Base-by-base conservation (phyloP, 1,140 invertebrate genomes). In the Drosophila takahashii region DNA sequence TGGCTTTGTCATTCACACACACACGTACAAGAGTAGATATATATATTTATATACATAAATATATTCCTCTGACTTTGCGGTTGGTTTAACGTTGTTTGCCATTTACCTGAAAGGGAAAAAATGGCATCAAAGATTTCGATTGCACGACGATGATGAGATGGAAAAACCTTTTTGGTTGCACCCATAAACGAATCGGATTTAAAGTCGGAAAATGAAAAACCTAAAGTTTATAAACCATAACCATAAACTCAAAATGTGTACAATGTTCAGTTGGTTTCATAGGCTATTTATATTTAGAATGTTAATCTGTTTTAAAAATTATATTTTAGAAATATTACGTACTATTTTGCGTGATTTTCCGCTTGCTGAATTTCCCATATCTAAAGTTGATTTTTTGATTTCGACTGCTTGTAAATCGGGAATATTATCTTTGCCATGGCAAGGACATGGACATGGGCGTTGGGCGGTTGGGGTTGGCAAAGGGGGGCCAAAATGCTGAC, bases 341-440 rank as follows among this genome's bases (percentile, higher is more conserved):
- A n/a, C n/a, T n/a, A n/a, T n/a, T n/a, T n/a, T n/a, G n/a, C n/a
- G n/a, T n/a, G n/a, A n/a, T 18, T 36, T 48, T 27, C 4, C 41
- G 51, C 32, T 15, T 60, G 11, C 8, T 34, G 34, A 34, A 47
- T 4, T 6, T 39, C 22, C 9, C 36, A 27, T 57, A 39, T 22
- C 16, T 22, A 54, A 59, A 70, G 44, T 71, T 58, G 65, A 58
- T 71, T 71, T 70, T 71, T 58, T 59, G 52, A 48, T 56, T 71
- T 70, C 26, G 15, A 50, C 45, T 62, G 58, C 60, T 77, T 74
- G 78, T 81, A 86, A 75, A 86, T 86, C 74, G 53, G 76, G 79
- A 84, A 76, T 84, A 79, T 79, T 83, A 67, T 79, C 76, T 84
- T 79, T 67, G 58, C 48, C 42, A 45, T 64, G 44, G 36, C 48